These are phyloP conservation scores for Gadopsis bispinosus DNA, from an alignment of 2,797 vertebrate genomes.

Conservation along the genomic window DNA sequence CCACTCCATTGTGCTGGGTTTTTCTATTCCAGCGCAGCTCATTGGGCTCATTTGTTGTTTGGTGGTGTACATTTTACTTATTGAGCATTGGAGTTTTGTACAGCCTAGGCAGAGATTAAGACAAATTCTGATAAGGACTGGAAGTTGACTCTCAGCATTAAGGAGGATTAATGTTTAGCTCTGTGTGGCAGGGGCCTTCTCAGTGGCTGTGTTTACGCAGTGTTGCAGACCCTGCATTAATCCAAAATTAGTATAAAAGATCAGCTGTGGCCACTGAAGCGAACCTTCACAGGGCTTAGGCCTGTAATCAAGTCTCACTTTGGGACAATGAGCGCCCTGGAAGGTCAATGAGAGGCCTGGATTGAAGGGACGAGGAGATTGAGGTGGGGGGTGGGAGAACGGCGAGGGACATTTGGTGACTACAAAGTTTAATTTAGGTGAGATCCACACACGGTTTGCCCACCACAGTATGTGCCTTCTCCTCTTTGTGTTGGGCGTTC, in stretches of 20 bases:
- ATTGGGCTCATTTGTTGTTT: constrained; percentile 78
- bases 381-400: constrained; percentile 61
- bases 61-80: constrained; percentile 86
- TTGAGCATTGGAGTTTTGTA: constrained; percentile 90
- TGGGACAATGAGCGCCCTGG: constrained; percentile 82
- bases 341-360: constrained; percentile 82
- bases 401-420: constrained; percentile 64
- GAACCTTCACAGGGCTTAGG: constrained; percentile 90
- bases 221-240: constrained; percentile 97
- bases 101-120: constrained; percentile 99
- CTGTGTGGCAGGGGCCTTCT: constrained; percentile 93
- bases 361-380: constrained; percentile 68
- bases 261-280: constrained; percentile 93
- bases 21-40: constrained; percentile 25
- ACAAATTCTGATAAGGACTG: constrained; percentile 99
- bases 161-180: constrained; percentile 99
- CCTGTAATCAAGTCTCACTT: constrained; percentile 89
- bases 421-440: constrained; percentile 80
- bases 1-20: not conserved
- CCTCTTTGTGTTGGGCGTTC: constrained; percentile 26
- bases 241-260: constrained; percentile 99
- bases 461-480: constrained; percentile 33
- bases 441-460: constrained; percentile 38
- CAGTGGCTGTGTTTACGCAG: constrained; percentile 96
- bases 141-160: constrained; percentile 99